phyloP scores from a whole-genome alignment of 2,888 invertebrate species.

The Lasiommata megera region DNA sequence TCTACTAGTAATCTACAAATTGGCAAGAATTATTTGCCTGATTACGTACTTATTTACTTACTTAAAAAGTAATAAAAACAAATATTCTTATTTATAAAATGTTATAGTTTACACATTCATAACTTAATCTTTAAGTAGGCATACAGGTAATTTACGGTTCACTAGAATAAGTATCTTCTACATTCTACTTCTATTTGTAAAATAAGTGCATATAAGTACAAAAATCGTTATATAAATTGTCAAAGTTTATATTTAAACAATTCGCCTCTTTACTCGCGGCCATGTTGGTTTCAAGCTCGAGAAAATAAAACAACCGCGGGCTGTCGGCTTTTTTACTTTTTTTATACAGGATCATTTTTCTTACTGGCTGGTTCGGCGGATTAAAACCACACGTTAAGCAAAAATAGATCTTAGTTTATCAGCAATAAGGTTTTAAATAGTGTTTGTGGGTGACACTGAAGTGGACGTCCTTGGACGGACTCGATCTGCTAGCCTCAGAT shows the following conservation, averaged over 20 bases:
- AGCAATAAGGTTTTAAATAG: constrained; percentile 46
- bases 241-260: constrained; percentile 60
- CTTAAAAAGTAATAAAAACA: no score
- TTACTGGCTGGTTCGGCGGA: constrained; percentile 66
- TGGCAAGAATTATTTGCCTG: not conserved
- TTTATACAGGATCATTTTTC: constrained; percentile 81
- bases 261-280: constrained; percentile 70
- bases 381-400: constrained; percentile 44
- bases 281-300: constrained; percentile 70
- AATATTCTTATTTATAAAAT: not conserved
- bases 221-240: not conserved
- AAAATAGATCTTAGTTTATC: constrained; percentile 45
- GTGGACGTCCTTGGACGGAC: constrained; percentile 81
- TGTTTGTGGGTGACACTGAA: constrained; percentile 51
- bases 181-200: not conserved
- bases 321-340: constrained; percentile 64
- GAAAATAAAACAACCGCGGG: constrained; percentile 76
- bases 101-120: not conserved
- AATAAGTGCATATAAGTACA: not conserved
- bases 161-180: no score
- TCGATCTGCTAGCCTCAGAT: constrained; percentile 79
- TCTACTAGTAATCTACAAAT: not conserved
- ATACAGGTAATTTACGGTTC: no score
- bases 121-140: no score
- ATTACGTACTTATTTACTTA: no score